Conservation (phyloP, 2,888 invertebrate species). For the Ernsta delagoae region DNA sequence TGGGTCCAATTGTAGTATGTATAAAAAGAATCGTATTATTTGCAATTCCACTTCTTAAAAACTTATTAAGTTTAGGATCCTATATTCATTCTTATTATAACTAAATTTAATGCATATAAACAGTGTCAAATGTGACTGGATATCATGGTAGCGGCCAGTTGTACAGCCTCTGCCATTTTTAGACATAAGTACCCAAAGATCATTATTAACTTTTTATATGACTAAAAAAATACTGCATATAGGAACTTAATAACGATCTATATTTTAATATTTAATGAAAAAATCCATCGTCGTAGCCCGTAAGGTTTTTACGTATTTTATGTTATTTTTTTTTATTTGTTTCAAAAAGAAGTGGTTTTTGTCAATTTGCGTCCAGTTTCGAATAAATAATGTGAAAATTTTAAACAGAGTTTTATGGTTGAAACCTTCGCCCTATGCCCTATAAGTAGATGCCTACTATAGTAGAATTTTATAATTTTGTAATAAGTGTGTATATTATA, state of each 20-base stretch:
- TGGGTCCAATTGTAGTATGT: too few relatives aligned
- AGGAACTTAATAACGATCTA: conserved; percentile 22
- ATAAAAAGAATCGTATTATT: too few relatives aligned
- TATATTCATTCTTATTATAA: too few relatives aligned
- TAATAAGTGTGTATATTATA: too few relatives aligned
- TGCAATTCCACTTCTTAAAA: too few relatives aligned
- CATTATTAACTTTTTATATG: conserved; percentile 19
- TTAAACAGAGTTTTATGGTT: conserved; percentile 21
- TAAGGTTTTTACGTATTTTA: conserved; percentile 32
- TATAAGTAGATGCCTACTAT: too few relatives aligned
- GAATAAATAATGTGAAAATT: conserved; percentile 32
- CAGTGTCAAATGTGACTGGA: conserved; percentile 39
- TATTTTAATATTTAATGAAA: conserved; percentile 8
- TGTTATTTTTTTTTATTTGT: conserved; percentile 23
- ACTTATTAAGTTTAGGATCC: too few relatives aligned
- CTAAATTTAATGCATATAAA: neutral
- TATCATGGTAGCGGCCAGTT: conserved; percentile 36
- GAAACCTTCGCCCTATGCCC: conserved; percentile 21
- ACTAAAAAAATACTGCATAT: neutral
- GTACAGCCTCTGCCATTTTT: conserved; percentile 30
- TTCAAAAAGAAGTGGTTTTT: conserved; percentile 13
- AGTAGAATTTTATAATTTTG: neutral
- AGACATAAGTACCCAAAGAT: conserved; percentile 22
- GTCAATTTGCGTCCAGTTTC: conserved; percentile 33
- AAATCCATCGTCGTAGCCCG: conserved; percentile 24